Evolutionary conservation across 2,797 vertebrate species (phyloP), one percentile per base, ranked within the genome.

Genomic region (Hydrolagus colliei): DNA sequence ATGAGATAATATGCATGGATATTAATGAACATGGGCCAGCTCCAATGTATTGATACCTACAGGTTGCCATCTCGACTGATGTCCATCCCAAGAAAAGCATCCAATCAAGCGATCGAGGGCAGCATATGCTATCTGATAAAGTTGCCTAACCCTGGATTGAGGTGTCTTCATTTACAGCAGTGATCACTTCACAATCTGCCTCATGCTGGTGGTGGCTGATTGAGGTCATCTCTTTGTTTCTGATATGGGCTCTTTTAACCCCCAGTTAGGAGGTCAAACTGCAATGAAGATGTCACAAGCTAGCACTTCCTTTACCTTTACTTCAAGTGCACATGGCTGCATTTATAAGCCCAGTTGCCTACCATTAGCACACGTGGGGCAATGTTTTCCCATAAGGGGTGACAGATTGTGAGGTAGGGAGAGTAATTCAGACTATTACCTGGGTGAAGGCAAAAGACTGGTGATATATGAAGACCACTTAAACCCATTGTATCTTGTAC

Each of bases 381-480:
- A 92, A 93, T 88, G 87, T 95, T 95, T 93, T 95, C 94, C 93
- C 94, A 94, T 93, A 90, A 89, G 90, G 93, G 94, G 93, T 95
- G 94, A 95, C 95, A 95, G 94, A 95, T 94, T 95, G 94, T 93
- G 93, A 95, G 95, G 94, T 95, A 95, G 92, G 89, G 93, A 94
- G 93, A 95, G 94, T 94, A 95, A 95, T 96, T 93, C 93, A 93
- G 92, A 94, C 94, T 94, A 95, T 95, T 96, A 95, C 94, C 92
- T 92, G 94, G 95, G 94, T 95, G 95, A 96, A 95, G 94, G 95
- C 94, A 92, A 93, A 93, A 93, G 93, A 94, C 93, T 91, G 16
- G 93, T 95, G 96, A 96, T 93, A 94, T 95, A 96, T 96, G 95
- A 95, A 95, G 93, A 93, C 92, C 95, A 95, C 95, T 96, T 97